phyloP scores from a whole-genome alignment of 2,113 vertebrate species.

The Cyprinodon variegatus region DNA sequence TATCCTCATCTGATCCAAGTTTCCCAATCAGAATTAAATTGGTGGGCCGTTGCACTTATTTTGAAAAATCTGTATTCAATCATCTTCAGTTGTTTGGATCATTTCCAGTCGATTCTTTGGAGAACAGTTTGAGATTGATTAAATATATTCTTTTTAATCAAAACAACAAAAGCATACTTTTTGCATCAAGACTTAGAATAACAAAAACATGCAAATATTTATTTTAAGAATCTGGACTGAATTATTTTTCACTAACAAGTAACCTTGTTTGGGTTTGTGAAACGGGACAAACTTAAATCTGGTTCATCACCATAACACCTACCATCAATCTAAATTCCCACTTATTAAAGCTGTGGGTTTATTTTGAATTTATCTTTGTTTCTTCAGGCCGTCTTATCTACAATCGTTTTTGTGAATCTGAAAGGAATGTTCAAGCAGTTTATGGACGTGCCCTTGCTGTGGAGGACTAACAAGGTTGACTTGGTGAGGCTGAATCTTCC shows the following conservation, averaged over 20 bases:
- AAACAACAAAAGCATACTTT: neutral
- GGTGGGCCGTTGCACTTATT: neutral
- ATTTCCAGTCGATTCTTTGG: too few relatives aligned
- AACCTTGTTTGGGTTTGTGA: neutral
- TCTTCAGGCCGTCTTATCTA: slow-evolving; percentile 87
- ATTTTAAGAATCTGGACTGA: neutral
- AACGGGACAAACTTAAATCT: neutral
- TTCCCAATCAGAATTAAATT: too few relatives aligned
- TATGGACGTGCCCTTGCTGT: slow-evolving; percentile 81
- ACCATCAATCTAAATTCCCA: neutral
- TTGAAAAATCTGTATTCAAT: neutral
- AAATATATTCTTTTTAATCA: neutral
- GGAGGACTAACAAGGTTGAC: slow-evolving; percentile 86
- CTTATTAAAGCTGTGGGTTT: neutral
- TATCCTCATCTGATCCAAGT: too few relatives aligned
- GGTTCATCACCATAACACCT: neutral
- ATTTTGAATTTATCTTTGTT: neutral
- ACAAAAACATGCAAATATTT: neutral
- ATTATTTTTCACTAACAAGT: neutral
- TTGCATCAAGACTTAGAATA: neutral
- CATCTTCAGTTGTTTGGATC: too few relatives aligned
- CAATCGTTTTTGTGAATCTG: slow-evolving; percentile 89
- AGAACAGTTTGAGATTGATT: too few relatives aligned
- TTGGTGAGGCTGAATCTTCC: slow-evolving; percentile 77
- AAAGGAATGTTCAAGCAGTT: slow-evolving; percentile 93